Base-by-base conservation (phyloP, 2,797 vertebrate genomes). In the Chaunax sp. region DNA sequence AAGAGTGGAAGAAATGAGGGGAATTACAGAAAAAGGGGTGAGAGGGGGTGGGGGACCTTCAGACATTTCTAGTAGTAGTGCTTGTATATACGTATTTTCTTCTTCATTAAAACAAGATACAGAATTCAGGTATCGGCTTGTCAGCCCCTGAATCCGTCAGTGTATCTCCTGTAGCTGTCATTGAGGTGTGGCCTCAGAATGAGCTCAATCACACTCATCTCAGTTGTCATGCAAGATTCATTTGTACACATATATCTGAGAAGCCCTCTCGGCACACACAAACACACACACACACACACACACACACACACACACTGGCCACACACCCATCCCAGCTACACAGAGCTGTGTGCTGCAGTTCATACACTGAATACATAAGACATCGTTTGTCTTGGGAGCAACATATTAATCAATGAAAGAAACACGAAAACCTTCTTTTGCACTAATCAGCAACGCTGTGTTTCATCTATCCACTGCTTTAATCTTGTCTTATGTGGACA, bases 381-480 rank as follows among this genome's bases (percentile, higher is more conserved):
- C 52, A 79, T 69, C 5, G 20, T 61, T 69, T n/a, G 19, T 82
- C 80, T 81, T 54, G 19, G 68, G 69, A 79, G 64, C 76, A 61
- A 81, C 71, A 53, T 70, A 72, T 80, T 86, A 81, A 85, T 90
- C 77, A 82, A 69, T 82, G 83, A 83, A 74, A 51, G 46, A 64
- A 87, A 84, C 76, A 75, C 58, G 12, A 45, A 78, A 80, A 81
- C 73, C 71, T 77, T 80, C 2, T 72, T 84, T 82, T 72, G 65
- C 54, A 44, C 84, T 88, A 86, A 87, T 87, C 82, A 90, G 51
- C 71, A 66, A 67, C 81, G 64, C 30, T 56, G 64, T 52, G 75
- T 90, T 86, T 89, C 80, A 89, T 87, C 76, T 77, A 64, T 40
- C 45, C 30, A n/a, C 33, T 37, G 69, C 84, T 88, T 87, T 85